These are phyloP conservation scores for Trachops cirrhosus DNA, from an alignment of 2,797 vertebrate genomes.

Conservation along the genomic window DNA sequence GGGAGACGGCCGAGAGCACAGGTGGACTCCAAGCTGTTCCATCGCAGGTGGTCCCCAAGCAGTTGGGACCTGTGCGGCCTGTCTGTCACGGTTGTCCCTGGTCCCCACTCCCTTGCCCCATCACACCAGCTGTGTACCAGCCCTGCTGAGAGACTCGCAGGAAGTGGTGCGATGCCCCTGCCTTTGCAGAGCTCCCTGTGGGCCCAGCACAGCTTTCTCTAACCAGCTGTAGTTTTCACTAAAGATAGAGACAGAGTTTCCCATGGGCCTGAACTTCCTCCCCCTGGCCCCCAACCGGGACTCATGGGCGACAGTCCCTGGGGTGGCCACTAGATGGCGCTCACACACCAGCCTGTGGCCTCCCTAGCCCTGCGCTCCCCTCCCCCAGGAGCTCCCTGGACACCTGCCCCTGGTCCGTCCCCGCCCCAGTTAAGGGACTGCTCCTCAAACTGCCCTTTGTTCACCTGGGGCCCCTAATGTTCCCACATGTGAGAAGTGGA, in stretches of 20 bases:
- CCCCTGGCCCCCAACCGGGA: neutral
- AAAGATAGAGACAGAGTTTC: neutral
- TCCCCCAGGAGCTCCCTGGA: too few relatives aligned
- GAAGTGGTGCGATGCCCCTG: neutral
- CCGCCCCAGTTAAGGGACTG: fast-evolving
- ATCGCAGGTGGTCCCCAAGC: neutral
- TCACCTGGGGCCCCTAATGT: fast-evolving
- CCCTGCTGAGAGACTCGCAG: too few relatives aligned
- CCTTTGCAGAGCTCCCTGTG: neutral
- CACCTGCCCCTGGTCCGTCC: neutral
- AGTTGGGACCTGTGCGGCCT: neutral
- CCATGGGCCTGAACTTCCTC: too few relatives aligned
- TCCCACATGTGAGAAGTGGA: fast-evolving
- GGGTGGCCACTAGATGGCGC: conserved; percentile 29
- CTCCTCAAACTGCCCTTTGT: fast-evolving
- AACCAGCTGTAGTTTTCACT: neutral
- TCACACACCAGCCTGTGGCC: neutral
- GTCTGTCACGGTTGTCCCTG: too few relatives aligned
- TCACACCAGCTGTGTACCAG: neutral
- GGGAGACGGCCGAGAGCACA: neutral
- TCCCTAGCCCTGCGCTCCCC: neutral
- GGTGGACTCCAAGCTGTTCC: neutral
- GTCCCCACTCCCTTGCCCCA: too few relatives aligned
- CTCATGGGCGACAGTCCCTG: neutral
- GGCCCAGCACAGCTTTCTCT: neutral